phyloP scores from a whole-genome alignment of 1,140 invertebrate species.

The Cotesia vestalis region DNA sequence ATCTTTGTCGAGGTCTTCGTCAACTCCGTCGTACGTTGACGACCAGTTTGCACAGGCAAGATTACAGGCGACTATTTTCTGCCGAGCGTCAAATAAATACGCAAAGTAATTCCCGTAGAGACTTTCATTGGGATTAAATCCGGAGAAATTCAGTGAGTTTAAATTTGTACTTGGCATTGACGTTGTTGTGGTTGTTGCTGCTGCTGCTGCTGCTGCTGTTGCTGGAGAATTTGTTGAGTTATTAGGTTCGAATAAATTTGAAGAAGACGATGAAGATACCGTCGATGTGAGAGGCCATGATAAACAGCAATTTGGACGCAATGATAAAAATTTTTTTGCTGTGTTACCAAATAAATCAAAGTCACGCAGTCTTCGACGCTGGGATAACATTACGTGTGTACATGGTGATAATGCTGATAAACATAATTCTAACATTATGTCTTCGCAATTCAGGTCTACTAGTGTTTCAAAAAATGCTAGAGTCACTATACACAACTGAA shows the following conservation, averaged over 20 bases:
- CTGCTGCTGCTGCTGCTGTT: slow-evolving; percentile 55
- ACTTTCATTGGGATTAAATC: slow-evolving; percentile 59
- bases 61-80: slow-evolving; percentile 77
- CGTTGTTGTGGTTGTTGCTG: slow-evolving; percentile 51
- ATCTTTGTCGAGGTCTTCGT: slow-evolving; percentile 60
- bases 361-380: slow-evolving; percentile 78
- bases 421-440: slow-evolving; percentile 93
- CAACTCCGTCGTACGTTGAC: slow-evolving; percentile 76
- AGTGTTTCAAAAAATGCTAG: slow-evolving; percentile 90
- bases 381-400: slow-evolving; percentile 89
- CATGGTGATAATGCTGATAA: slow-evolving; percentile 88
- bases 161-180: slow-evolving; percentile 33
- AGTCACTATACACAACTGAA: slow-evolving; percentile 88
- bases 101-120: slow-evolving; percentile 83
- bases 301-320: slow-evolving; percentile 76
- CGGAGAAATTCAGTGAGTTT: too few species aligned
- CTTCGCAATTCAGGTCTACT: slow-evolving; percentile 93
- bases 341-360: slow-evolving; percentile 83
- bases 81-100: slow-evolving; percentile 83
- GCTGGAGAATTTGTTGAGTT: not conserved
- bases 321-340: slow-evolving; percentile 83
- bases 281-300: slow-evolving; percentile 20
- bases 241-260: too few species aligned
- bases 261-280: too few species aligned
- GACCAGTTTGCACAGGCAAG: slow-evolving; percentile 81